Evolutionary conservation across 2,888 invertebrate genomes (phyloP).

Genomic region (Clistopyga incitator): DNA sequence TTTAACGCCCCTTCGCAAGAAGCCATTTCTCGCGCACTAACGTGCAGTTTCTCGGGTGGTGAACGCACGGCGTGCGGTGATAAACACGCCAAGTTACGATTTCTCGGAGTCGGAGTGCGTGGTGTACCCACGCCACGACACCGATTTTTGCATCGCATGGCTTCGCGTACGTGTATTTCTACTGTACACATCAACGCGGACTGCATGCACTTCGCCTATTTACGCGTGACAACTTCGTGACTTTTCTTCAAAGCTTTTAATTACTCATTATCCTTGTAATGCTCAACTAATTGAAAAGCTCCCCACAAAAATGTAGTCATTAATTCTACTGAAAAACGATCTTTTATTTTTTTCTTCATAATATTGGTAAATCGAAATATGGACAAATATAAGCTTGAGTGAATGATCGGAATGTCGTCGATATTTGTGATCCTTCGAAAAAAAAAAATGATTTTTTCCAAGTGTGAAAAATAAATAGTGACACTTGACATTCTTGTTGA

Average conservation of each 20-base stretch:
- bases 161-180: constrained; percentile 29
- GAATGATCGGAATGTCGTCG: no score
- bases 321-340: no score
- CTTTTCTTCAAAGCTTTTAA: background rate
- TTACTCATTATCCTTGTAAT: background rate
- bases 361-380: no score
- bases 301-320: background rate
- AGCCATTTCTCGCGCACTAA: constrained; percentile 80
- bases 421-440: no score
- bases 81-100: constrained; percentile 84
- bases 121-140: constrained; percentile 62
- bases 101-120: constrained; percentile 80
- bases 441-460: no score
- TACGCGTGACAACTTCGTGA: background rate
- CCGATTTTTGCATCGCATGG: constrained; percentile 56
- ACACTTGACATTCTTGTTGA: no score
- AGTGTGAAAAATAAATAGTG: no score
- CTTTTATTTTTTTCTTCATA: no score
- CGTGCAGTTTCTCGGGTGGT: constrained; percentile 76
- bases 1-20: constrained; percentile 82
- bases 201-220: constrained; percentile 16
- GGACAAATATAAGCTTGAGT: no score
- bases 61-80: constrained; percentile 76
- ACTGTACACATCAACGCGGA: constrained; percentile 9
- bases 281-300: background rate